Evolutionary conservation across 1,140 invertebrate species (phyloP), one percentile per base, ranked within the genome.

Genomic region (Heterodera schachtii): DNA sequence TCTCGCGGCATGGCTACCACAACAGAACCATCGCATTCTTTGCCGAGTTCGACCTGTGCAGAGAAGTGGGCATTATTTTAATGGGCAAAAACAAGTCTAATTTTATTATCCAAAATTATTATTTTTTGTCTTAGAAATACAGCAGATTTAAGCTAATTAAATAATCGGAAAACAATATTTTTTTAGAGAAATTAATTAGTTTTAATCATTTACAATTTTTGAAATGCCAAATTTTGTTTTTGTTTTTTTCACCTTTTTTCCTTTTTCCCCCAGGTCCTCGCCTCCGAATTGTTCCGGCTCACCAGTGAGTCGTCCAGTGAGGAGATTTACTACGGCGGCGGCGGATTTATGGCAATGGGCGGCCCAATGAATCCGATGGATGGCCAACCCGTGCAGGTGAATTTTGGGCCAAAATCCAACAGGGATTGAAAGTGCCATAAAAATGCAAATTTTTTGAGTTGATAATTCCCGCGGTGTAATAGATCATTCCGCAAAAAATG

Each of bases 11-110:
- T 60, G 84, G 84, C 2, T 85, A 86, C 70, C 75, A 86, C 66
- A 85, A 85, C 64, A 67, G 81, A 66, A 85, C 84, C 4, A 79
- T 85, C 19, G 85, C 85, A 52, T 49, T 85, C 9, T 85, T 85
- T 71, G 84, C 86, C 76, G 84, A 87, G 21, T 85, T 86, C 57
- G 84, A 85, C 71, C 70, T 85, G 74, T 85, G 84, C 73, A 75
- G 84, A 13, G 84, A 85, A 64, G 57, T 64, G 11, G 16, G 57
- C 31, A 31, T 31, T 31, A 31, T 31, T 31, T 31, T 0, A 31
- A 31, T 0, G 31, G 31, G 31, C 31, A 31, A 31, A 31, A 31
- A 31, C 31, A 31, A 0, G 0, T 31, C 31, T 31, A 31, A 31
- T 31, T 31, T 31, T 31, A 31, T 31, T 31, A 31, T 31, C 1